phyloP scores from a whole-genome alignment of 2,888 invertebrate species.

The Diploptera punctata region DNA sequence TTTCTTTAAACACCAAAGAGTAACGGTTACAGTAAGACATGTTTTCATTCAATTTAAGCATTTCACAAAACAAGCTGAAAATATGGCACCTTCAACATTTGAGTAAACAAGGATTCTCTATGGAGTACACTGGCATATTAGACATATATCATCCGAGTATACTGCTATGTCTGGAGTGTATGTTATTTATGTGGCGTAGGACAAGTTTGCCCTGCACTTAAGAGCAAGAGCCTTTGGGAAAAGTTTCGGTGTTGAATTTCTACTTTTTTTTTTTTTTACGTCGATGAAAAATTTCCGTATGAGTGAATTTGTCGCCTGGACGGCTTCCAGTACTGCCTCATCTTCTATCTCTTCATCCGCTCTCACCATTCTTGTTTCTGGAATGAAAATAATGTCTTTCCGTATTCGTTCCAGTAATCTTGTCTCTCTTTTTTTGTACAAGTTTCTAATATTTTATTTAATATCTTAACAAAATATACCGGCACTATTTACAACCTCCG shows the following conservation, averaged over 20 bases:
- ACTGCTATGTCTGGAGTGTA: background rate
- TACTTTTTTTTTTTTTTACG: background rate
- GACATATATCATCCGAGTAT: background rate
- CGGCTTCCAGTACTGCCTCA: background rate
- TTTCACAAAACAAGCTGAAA: too few relatives aligned
- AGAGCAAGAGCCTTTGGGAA: background rate
- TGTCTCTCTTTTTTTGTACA: too few relatives aligned
- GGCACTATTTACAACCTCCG: too few relatives aligned
- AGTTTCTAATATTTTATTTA: too few relatives aligned
- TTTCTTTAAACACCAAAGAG: too few relatives aligned
- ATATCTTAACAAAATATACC: too few relatives aligned
- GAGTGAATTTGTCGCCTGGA: conserved; percentile 9
- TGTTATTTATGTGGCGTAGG: background rate
- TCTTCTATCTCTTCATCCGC: background rate
- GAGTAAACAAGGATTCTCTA: too few relatives aligned
- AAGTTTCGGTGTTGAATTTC: background rate
- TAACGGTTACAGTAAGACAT: too few relatives aligned
- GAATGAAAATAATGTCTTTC: background rate
- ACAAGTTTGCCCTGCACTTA: background rate
- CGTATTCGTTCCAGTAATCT: background rate
- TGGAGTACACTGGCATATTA: background rate
- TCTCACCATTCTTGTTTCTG: background rate
- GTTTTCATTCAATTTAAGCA: too few relatives aligned
- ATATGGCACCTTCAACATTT: too few relatives aligned
- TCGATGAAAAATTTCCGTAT: conserved; percentile 7